A percentile compares a stretch with the other conserved stretches of the same genome.
These are phyloP conservation scores for Tyrannus savana DNA, from an alignment of 2,113 vertebrate genomes.

Conservation along the genomic window DNA sequence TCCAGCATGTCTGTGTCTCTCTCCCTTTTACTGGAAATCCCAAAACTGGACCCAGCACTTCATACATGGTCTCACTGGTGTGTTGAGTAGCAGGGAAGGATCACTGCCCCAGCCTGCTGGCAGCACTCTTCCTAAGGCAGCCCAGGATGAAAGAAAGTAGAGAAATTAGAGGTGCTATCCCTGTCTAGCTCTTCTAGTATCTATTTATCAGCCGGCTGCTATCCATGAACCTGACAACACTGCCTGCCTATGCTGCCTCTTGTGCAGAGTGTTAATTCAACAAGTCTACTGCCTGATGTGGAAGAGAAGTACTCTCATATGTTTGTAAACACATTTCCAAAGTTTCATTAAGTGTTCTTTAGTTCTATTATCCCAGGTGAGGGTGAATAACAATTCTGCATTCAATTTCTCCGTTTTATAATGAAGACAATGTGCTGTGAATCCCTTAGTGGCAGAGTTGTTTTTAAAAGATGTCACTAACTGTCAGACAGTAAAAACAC, in stretches of 20 bases:
- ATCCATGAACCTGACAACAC: background rate
- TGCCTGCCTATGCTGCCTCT: background rate
- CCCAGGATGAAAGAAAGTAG: background rate
- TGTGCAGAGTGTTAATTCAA: background rate
- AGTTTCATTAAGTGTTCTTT: background rate
- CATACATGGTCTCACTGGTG: background rate
- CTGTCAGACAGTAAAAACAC: background rate
- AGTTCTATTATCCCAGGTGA: background rate
- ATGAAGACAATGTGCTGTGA: background rate
- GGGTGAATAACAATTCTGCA: background rate
- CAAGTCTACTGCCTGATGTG: background rate
- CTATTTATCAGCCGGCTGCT: background rate
- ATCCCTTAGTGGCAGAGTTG: background rate
- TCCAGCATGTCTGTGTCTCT: background rate
- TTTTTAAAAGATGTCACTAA: background rate
- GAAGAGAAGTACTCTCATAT: background rate
- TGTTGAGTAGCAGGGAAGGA: background rate
- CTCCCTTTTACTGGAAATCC: background rate
- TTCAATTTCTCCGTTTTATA: background rate
- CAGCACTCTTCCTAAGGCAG: background rate
- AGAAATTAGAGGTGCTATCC: background rate
- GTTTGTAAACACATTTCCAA: background rate
- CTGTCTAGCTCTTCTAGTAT: background rate
- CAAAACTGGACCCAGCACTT: background rate
- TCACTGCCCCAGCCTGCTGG: background rate